phyloP scores from a whole-genome alignment of 2,113 vertebrate genomes.

The Elaphurus davidianus region DNA sequence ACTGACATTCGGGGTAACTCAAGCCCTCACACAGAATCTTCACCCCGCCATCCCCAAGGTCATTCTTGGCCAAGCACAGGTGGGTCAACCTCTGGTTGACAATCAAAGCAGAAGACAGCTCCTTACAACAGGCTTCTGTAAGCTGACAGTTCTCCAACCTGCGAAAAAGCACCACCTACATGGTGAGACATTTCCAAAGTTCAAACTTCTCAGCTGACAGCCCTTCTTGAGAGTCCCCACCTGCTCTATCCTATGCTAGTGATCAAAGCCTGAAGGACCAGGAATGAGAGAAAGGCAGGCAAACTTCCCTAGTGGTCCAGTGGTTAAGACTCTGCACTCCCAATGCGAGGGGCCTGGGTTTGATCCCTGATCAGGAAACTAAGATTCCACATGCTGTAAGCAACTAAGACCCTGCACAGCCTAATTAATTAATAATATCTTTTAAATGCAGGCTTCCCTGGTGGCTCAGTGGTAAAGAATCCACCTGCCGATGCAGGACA shows the following conservation, averaged over 20 bases:
- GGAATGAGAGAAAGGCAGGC: background rate
- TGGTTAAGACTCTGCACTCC: background rate
- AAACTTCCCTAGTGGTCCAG: background rate
- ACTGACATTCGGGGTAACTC: background rate
- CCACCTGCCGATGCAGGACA: background rate
- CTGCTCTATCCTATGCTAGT: background rate
- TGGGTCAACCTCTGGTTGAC: constrained; percentile 13
- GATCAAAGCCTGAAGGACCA: background rate
- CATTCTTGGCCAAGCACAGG: background rate
- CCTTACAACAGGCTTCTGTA: background rate
- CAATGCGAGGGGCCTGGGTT: background rate
- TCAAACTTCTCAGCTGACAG: background rate
- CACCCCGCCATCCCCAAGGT: background rate
- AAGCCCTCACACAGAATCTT: background rate
- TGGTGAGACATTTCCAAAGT: background rate
- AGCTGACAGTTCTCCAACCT: constrained; percentile 43
- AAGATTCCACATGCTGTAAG: background rate
- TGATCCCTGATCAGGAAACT: background rate
- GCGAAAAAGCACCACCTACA: background rate
- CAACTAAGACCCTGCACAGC: background rate
- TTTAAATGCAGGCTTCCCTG: background rate
- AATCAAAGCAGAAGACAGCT: background rate
- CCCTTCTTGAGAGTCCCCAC: no score
- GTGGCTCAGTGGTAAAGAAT: background rate
- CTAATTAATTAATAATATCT: background rate